phyloP scores from a whole-genome alignment of 2,113 vertebrate genomes.

The Amazona guildingii region DNA sequence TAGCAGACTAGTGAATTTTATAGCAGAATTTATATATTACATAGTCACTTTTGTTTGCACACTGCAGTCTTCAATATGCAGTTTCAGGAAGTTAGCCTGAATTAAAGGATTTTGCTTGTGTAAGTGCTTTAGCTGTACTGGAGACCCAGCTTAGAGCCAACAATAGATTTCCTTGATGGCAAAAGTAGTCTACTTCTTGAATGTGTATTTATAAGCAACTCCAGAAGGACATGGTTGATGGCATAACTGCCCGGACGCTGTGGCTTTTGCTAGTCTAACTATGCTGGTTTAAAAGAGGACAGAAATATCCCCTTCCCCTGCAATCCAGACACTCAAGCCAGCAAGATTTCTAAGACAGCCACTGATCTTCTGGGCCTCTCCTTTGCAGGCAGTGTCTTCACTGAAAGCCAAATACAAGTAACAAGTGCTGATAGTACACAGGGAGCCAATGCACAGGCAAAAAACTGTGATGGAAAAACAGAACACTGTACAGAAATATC shows the following conservation, averaged over 20 bases:
- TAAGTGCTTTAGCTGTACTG: background rate
- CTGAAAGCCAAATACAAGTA: background rate
- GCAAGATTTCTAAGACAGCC: background rate
- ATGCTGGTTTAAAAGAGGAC: background rate
- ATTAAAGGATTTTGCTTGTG: constrained; percentile 20
- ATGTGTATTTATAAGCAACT: background rate
- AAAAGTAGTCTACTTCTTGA: constrained; percentile 1
- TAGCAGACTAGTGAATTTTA: background rate
- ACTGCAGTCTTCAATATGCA: background rate
- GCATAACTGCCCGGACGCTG: background rate
- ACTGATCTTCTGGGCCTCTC: background rate
- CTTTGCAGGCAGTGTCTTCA: constrained; percentile 17
- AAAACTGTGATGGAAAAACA: constrained; percentile 23
- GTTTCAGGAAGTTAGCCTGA: background rate
- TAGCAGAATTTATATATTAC: background rate
- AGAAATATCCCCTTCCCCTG: background rate
- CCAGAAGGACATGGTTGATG: background rate
- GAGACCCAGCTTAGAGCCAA: background rate
- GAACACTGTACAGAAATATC: background rate
- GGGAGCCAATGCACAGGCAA: background rate
- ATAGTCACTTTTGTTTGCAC: background rate
- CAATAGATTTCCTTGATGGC: constrained; percentile 5
- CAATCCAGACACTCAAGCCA: background rate
- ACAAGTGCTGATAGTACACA: background rate
- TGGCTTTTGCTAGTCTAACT: background rate